Evolutionary conservation across 2,113 vertebrate genomes (phyloP).

Genomic region (Cyprinus carpio): DNA sequence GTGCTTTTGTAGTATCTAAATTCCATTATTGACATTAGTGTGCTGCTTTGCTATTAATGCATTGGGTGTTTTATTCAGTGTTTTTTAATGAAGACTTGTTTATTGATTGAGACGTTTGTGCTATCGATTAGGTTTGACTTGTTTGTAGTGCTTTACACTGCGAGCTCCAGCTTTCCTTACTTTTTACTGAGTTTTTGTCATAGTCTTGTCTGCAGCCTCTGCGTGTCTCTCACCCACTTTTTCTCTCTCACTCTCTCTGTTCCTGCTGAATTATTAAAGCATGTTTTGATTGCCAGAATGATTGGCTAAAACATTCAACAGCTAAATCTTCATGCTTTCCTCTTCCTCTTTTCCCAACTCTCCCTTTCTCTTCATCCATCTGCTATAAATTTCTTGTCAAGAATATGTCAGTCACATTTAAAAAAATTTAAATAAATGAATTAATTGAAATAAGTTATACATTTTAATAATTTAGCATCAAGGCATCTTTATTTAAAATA

Average conservation of each 20-base stretch:
- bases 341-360: constrained; percentile 3
- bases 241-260: constrained; percentile 28
- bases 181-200: constrained; percentile 7
- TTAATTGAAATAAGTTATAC: too few relatives aligned
- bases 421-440: too few relatives aligned
- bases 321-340: constrained; percentile 18
- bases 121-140: constrained; percentile 27
- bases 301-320: constrained; percentile 47
- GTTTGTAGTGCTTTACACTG: neutral
- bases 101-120: constrained; percentile 32
- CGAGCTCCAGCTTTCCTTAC: neutral
- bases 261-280: constrained; percentile 58
- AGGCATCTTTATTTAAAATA: neutral
- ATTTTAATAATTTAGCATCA: neutral
- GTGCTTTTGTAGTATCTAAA: constrained; percentile 26
- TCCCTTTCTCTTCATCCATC: neutral
- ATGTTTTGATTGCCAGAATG: constrained; percentile 58
- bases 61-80: neutral
- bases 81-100: constrained; percentile 16
- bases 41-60: constrained; percentile 3
- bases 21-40: constrained; percentile 2
- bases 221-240: neutral
- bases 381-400: neutral
- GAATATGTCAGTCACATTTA: too few relatives aligned
- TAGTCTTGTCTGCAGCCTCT: neutral